Evolutionary conservation across 2,797 vertebrate genomes (phyloP).

Genomic region (Channallabes apus): DNA sequence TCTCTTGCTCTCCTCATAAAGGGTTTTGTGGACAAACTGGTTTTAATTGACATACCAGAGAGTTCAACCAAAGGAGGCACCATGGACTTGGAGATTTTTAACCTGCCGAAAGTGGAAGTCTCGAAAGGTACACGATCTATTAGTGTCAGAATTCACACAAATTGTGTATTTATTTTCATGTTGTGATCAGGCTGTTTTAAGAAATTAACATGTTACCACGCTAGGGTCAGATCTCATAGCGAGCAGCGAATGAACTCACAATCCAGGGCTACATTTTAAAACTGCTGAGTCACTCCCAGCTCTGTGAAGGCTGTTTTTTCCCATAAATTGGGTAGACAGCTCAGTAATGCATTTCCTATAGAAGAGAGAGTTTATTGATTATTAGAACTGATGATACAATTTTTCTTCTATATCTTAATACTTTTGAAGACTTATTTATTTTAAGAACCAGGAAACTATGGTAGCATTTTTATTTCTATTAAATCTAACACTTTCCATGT

Average conservation of each 20-base stretch:
- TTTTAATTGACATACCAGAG: conserved; percentile 88
- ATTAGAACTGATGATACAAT: too few relatives aligned
- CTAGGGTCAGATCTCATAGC: not conserved
- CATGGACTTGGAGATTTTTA: conserved; percentile 90
- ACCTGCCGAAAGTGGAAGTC: conserved; percentile 86
- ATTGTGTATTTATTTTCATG: not conserved
- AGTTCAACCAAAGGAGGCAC: conserved; percentile 83
- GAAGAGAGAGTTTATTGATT: not conserved
- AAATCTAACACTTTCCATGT: not conserved
- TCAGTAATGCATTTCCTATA: not conserved
- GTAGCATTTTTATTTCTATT: not conserved
- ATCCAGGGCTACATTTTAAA: not conserved
- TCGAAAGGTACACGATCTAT: conserved; percentile 80
- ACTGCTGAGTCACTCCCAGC: not conserved
- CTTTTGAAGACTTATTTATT: not conserved
- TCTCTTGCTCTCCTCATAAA: conserved; percentile 43
- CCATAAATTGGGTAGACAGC: not conserved
- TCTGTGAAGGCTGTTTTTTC: not conserved
- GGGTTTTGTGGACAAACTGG: conserved; percentile 84
- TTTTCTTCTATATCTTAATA: not conserved
- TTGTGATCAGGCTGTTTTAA: not conserved
- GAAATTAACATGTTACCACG: not conserved
- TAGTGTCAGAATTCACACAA: not conserved
- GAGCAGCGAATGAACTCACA: not conserved
- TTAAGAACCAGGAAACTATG: not conserved